A percentile compares a stretch with the other conserved stretches of the same genome.
Conservation (phyloP, 2,888 invertebrate genomes). For the Hymenopus coronatus region DNA sequence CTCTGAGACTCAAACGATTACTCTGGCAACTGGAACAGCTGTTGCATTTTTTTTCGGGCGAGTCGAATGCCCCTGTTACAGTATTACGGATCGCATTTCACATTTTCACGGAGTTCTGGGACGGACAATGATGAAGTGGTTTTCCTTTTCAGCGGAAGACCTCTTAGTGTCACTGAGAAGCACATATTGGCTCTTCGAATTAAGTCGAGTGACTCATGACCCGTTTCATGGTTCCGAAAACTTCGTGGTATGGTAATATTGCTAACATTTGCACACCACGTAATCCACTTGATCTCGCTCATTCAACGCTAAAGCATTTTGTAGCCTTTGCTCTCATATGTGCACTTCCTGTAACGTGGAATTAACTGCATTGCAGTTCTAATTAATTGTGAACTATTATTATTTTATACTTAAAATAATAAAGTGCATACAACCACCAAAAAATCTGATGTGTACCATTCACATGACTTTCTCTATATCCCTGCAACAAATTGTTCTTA, state of each 20-base stretch:
- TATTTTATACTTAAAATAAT: no score
- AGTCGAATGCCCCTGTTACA: neutral
- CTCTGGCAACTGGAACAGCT: neutral
- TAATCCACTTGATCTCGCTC: neutral
- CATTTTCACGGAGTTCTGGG: neutral
- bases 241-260: no score
- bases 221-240: neutral
- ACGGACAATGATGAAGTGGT: neutral
- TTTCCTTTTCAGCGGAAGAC: neutral
- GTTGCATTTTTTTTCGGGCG: neutral
- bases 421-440: no score
- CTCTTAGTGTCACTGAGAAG: neutral
- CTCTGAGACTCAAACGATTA: no score
- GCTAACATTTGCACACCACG: neutral
- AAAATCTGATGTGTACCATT: no score
- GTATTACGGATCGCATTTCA: neutral
- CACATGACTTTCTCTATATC: no score
- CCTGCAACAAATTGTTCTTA: no score
- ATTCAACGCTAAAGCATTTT: no score
- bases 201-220: neutral
- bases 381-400: no score
- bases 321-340: no score
- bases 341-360: no score
- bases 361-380: no score
- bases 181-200: neutral